Percentiles rank a stretch among this genome's conserved stretches.
Evolutionary conservation across 2,797 vertebrate genomes (phyloP).

Genomic region (Pseudochaenichthys georgianus): DNA sequence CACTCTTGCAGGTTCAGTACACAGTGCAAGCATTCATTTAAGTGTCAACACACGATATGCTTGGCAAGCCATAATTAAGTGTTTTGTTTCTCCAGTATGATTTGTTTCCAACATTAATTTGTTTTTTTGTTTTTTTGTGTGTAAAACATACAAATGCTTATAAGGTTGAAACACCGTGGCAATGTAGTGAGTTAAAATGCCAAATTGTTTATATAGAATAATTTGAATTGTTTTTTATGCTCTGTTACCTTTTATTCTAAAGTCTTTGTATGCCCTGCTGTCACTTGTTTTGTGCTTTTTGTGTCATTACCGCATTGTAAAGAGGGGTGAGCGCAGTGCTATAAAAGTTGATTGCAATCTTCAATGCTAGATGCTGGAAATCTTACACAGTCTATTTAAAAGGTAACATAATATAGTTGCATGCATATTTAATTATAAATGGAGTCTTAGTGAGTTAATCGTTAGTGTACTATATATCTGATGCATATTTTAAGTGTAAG

Average conservation of each 20-base stretch:
- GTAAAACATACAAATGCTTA: neutral
- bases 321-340: no score
- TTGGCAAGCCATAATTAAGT: constrained; percentile 22
- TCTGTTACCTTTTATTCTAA: neutral
- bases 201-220: neutral
- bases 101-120: constrained; percentile 3
- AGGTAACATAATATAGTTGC: neutral
- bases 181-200: neutral
- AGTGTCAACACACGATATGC: constrained; percentile 36
- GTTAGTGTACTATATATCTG: neutral
- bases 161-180: neutral
- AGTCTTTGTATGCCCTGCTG: neutral
- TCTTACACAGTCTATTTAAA: neutral
- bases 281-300: no score
- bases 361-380: no score
- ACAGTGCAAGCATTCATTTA: constrained; percentile 29
- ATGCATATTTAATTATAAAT: neutral
- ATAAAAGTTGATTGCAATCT: no score
- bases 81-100: constrained; percentile 21
- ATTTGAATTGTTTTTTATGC: neutral
- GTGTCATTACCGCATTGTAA: no score
- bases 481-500: neutral
- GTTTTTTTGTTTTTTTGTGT: neutral
- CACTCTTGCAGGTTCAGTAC: constrained; percentile 14
- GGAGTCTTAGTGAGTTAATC: neutral